Evolutionary conservation across 2,888 invertebrate genomes (phyloP), one percentile per base, ranked within the genome.

Genomic region (Lathronympha strigana): DNA sequence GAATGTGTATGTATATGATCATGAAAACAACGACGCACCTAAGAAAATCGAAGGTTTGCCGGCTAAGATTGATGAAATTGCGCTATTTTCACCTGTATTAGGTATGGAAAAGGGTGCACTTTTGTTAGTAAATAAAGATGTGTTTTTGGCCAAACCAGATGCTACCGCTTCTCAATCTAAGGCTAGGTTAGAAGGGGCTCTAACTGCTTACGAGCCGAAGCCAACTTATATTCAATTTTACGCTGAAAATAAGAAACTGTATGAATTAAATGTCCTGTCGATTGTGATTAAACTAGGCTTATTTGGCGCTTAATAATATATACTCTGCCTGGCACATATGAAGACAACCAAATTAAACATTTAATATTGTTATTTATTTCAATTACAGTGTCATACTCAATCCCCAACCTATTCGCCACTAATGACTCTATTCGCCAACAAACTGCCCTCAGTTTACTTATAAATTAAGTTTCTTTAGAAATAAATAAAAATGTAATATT

Each of bases 1-100:
- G 6, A 23, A 51, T 28, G 36, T 66, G 0, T 66, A 53, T 9
- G 53, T 60, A 0, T 15, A 28, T 4, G 28, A 60, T 9, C 19
- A 36, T 17, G 11, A 13, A 47, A 25, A 17, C 21, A 31, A 38
- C 15, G n/a, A 4, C 5, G 47, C 15, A 17, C 43, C 43, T 13
- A 60, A 47, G 6, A 60, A 60, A 47, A 28, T 66, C n/a, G 25
- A 28, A 38, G 64, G 50, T 19, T 51, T 60, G 28, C 64, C 64
- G 9, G 9, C 28, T 4, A 25, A 36, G 0, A n/a, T 53, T 17
- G 25, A 53, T 15, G 53, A 19, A n/a, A 11, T 53, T 11, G 13
- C 9, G 9, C 25, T 64, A 8, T 15, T 28, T 45, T n/a, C 45
- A n/a, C 53, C 64, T 8, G 1, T 38, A 0, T 28, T 45, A 1